These are phyloP conservation scores for Vanessa tameamea DNA, from an alignment of 1,140 invertebrate species.

Conservation along the genomic window DNA sequence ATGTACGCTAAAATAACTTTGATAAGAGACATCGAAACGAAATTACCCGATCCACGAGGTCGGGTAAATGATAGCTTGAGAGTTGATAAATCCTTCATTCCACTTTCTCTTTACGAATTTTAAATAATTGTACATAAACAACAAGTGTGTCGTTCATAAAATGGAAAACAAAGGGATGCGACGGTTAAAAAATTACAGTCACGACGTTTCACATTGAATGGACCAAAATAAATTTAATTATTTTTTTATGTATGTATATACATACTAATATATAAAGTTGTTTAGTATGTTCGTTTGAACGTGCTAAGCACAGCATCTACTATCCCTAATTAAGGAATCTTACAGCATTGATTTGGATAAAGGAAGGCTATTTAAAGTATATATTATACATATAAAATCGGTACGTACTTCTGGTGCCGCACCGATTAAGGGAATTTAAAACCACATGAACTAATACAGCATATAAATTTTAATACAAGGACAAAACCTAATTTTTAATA, in stretches of 20 bases:
- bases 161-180: conserved; percentile 24
- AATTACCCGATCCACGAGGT: conserved; percentile 13
- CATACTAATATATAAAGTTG: background rate
- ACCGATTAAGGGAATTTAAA: too few relatives aligned
- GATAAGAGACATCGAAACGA: conserved; percentile 14
- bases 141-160: conserved; percentile 4
- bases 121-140: conserved; percentile 30
- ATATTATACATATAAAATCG: too few relatives aligned
- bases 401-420: too few relatives aligned
- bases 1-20: conserved; percentile 9
- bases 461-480: too few relatives aligned
- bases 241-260: too few relatives aligned
- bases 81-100: conserved; percentile 32
- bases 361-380: too few relatives aligned
- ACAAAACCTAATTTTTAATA: too few relatives aligned
- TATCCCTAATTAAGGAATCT: too few relatives aligned
- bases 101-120: conserved; percentile 22
- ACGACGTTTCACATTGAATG: conserved; percentile 13
- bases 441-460: too few relatives aligned
- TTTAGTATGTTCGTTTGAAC: too few relatives aligned
- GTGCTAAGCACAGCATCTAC: too few relatives aligned
- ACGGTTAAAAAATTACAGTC: background rate
- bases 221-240: background rate
- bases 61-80: conserved; percentile 29
- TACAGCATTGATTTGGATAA: too few relatives aligned